Evolutionary conservation across 1,140 invertebrate genomes (phyloP), one percentile per base, ranked within the genome.

Genomic region (Philaenus spumarius): DNA sequence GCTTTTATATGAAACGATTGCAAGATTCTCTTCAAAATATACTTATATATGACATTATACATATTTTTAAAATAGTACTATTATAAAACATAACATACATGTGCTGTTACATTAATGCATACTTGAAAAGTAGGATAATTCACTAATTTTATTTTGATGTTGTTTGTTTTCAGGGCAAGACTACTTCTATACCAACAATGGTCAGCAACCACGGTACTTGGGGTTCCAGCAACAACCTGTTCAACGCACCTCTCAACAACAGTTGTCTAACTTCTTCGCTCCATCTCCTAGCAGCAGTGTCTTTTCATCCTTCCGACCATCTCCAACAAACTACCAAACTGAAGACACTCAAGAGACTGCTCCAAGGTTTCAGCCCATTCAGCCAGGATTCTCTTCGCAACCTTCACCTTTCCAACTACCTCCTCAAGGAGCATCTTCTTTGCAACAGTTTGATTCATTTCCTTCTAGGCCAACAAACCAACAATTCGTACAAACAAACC

Each of bases 111-210:
- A n/a, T n/a, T n/a, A n/a, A n/a, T n/a, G n/a, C n/a, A n/a, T n/a
- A n/a, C n/a, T n/a, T n/a, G n/a, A n/a, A n/a, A n/a, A n/a, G n/a
- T n/a, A n/a, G n/a, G n/a, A n/a, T n/a, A n/a, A n/a, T n/a, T n/a
- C n/a, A n/a, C n/a, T n/a, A n/a, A n/a, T n/a, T n/a, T n/a, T n/a
- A n/a, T n/a, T n/a, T n/a, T n/a, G n/a, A n/a, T n/a, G n/a, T n/a
- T n/a, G n/a, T n/a, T n/a, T n/a, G n/a, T n/a, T 55, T 60, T n/a
- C 61, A 62, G 61, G 61, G 39, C 62, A 64, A 57, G 58, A 64
- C 37, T 64, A 53, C 35, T 64, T 61, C 60, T 64, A 52, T 30
- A 57, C 51, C 14, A 55, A 54, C 43, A 55, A 51, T 17, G 57
- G 52, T 15, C 61, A 58, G n/a, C 59, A 61, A 7, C 54, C 55